These are phyloP conservation scores for Caenorhabditis afra DNA, from an alignment of 2,888 invertebrate species.

Conservation along the genomic window DNA sequence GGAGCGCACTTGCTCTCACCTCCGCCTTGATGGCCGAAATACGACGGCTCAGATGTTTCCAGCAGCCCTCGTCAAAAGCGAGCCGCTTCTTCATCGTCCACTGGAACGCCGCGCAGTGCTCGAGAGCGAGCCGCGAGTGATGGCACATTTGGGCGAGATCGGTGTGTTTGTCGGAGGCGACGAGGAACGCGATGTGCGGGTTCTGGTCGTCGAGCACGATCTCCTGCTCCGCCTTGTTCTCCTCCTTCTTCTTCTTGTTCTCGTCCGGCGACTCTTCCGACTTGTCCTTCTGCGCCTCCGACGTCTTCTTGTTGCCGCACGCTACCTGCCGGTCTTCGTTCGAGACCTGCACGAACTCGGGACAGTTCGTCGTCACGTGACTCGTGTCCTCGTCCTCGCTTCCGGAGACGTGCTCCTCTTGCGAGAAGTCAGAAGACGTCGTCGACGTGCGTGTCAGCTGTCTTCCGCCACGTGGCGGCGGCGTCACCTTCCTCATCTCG, in stretches of 20 bases:
- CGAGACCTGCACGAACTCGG: neutral
- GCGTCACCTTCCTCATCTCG: slow-evolving; percentile 10
- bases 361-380: neutral
- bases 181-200: slow-evolving; percentile 13
- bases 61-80: slow-evolving; percentile 43
- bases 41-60: slow-evolving; percentile 48
- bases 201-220: slow-evolving; percentile 19
- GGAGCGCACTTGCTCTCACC: slow-evolving; percentile 12
- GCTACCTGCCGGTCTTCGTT: slow-evolving; percentile 15
- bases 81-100: slow-evolving; percentile 57
- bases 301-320: slow-evolving; percentile 23
- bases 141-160: neutral
- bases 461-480: neutral
- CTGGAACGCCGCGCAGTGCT: slow-evolving; percentile 29
- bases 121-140: slow-evolving; percentile 14
- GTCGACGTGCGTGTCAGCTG: slow-evolving; percentile 13
- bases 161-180: neutral
- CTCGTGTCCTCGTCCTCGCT: neutral
- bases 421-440: slow-evolving; percentile 4
- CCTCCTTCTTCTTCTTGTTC: slow-evolving; percentile 10
- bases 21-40: slow-evolving; percentile 29
- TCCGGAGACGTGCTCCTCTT: neutral
- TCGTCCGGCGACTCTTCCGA: slow-evolving; percentile 5
- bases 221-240: slow-evolving; percentile 18
- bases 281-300: slow-evolving; percentile 5